Evolutionary conservation across 1,140 invertebrate species (phyloP), one percentile per base, ranked within the genome.

Genomic region (Bombus sibiricus): DNA sequence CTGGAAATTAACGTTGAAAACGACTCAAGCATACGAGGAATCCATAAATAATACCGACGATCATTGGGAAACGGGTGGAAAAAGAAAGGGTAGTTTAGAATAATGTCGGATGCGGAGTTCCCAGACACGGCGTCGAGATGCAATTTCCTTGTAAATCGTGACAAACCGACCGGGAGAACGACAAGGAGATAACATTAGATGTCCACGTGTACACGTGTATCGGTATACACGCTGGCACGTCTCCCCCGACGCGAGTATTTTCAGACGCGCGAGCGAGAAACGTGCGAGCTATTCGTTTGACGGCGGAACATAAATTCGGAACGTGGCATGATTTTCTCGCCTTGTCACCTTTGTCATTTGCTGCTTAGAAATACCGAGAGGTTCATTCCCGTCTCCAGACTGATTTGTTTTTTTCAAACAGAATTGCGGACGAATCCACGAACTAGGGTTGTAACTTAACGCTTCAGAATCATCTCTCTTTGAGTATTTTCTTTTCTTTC

Each of bases 261-360:
- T 83, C 77, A 90, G 90, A 85, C 82, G 69, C 64, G 68, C n/a
- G 39, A 59, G 88, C 73, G 69, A 82, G 85, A 86, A 91, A 89
- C 80, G 75, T 62, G 69, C 81, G 83, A 88, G 86, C 88, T 90
- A 89, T 92, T 91, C 91, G 91, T 92, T 92, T 92, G 91, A 90
- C 92, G 91, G 91, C 89, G 89, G 91, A 91, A 92, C 92, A 94
- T 94, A 94, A 94, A 94, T 94, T 92, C 90, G 89, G 81, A 74
- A 91, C 90, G 91, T 91, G 90, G 91, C 86, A 83, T 84, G 83
- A 90, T 95, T 94, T 93, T 93, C 94, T 94, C 93, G 94, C 91
- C 93, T 93, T 93, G 94, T 94, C 94, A 94, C 90, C 92, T 93
- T 91, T 94, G 93, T 95, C 94, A 94, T 95, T 94, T 93, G 93